These are phyloP conservation scores for Mycalesis mineus DNA, from an alignment of 2,888 invertebrate genomes.

Conservation along the genomic window DNA sequence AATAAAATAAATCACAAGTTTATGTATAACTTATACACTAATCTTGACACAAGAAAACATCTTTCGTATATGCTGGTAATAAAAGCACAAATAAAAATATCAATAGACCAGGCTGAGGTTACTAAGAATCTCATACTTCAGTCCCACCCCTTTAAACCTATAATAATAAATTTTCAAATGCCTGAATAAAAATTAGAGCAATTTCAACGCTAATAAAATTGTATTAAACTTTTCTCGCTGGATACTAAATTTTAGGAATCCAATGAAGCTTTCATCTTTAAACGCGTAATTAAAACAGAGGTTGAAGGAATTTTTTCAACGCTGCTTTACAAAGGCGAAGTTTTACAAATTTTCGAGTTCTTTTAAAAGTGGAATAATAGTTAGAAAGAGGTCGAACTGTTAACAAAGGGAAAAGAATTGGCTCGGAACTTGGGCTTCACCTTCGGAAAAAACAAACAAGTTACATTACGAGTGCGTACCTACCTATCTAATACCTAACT, in stretches of 20 bases:
- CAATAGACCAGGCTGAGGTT: too few relatives aligned
- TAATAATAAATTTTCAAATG: not conserved
- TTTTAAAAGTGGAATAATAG: slow-evolving; percentile 1
- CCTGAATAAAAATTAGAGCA: not conserved
- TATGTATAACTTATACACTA: too few relatives aligned
- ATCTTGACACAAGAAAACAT: too few relatives aligned
- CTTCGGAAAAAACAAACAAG: not conserved
- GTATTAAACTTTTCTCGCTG: not conserved
- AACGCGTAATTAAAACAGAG: not conserved
- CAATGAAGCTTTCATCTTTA: not conserved
- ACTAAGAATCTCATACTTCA: too few relatives aligned
- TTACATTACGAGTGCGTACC: not conserved
- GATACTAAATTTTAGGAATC: not conserved
- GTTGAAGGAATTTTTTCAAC: not conserved
- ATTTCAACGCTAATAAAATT: not conserved
- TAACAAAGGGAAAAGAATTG: not conserved
- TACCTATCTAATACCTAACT: not conserved
- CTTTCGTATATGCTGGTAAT: too few relatives aligned
- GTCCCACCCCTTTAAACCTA: too few relatives aligned
- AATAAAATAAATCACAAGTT: too few relatives aligned
- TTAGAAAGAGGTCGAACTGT: not conserved
- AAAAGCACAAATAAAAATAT: too few relatives aligned
- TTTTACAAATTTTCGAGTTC: not conserved
- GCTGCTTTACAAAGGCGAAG: not conserved
- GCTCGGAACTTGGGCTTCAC: not conserved